Conservation (phyloP, 2,113 vertebrate genomes). For the Carettochelys insculpta region DNA sequence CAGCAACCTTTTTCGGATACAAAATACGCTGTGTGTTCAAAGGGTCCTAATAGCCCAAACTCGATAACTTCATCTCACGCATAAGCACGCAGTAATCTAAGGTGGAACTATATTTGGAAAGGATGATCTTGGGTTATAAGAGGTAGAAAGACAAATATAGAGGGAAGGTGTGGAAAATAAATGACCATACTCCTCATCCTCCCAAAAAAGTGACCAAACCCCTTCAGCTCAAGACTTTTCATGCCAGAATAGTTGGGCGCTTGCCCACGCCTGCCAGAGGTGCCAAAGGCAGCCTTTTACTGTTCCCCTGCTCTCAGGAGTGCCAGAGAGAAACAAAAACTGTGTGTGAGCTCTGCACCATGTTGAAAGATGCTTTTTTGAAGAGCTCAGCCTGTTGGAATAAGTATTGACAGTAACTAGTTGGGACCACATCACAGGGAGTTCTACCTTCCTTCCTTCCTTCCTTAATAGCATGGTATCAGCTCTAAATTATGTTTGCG, state of each 20-base stretch:
- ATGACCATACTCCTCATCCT: neutral
- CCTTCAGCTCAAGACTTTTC: neutral
- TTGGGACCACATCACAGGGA: neutral
- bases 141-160: neutral
- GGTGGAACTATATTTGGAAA: neutral
- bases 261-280: neutral
- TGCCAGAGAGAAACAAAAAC: neutral
- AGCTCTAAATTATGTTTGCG: neutral
- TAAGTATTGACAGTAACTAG: neutral
- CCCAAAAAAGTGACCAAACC: neutral
- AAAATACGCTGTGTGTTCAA: neutral
- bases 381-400: neutral
- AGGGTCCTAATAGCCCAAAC: neutral
- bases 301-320: conserved; percentile 14
- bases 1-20: accelerated
- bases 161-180: neutral
- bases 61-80: neutral
- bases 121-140: neutral
- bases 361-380: conserved; percentile 8
- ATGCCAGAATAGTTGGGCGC: neutral
- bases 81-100: accelerated
- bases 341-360: neutral
- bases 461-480: neutral
- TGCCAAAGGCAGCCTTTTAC: neutral
- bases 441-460: neutral